These are phyloP conservation scores for Neoniphon sammara DNA, from an alignment of 2,797 vertebrate species.

Conservation along the genomic window DNA sequence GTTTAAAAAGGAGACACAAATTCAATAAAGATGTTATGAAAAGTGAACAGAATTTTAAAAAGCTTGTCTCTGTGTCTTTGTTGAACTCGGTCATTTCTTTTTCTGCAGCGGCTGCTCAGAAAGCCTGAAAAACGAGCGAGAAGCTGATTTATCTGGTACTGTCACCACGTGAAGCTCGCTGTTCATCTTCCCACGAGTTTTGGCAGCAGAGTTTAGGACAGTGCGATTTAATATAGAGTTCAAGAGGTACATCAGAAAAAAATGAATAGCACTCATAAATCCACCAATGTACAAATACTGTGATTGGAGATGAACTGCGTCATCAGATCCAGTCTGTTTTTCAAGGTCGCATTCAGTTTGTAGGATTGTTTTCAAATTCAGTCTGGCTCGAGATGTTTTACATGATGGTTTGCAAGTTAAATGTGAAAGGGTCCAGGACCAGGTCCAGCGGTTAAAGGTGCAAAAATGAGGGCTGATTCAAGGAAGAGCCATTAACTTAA, in stretches of 20 bases:
- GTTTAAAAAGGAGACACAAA: conserved; percentile 84
- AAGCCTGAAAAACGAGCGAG: too few relatives aligned
- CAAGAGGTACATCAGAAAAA: background rate
- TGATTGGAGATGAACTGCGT: background rate
- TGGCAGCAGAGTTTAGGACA: background rate
- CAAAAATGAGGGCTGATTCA: too few relatives aligned
- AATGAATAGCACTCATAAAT: background rate
- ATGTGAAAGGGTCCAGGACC: too few relatives aligned
- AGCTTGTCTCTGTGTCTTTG: background rate
- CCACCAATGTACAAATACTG: background rate
- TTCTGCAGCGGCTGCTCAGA: background rate
- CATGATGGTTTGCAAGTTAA: too few relatives aligned
- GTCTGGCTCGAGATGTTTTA: too few relatives aligned
- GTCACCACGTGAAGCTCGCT: background rate
- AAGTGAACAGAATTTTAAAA: conserved; percentile 66
- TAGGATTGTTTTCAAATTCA: too few relatives aligned
- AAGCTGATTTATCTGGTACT: background rate
- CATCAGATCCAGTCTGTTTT: background rate
- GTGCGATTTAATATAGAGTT: background rate
- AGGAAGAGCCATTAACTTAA: too few relatives aligned
- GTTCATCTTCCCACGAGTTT: background rate
- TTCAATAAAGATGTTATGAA: conserved; percentile 87
- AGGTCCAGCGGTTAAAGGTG: too few relatives aligned
- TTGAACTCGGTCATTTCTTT: background rate
- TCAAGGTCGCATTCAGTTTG: too few relatives aligned